phyloP scores from a whole-genome alignment of 1,140 invertebrate genomes.

The Drosophila ercepeae region DNA sequence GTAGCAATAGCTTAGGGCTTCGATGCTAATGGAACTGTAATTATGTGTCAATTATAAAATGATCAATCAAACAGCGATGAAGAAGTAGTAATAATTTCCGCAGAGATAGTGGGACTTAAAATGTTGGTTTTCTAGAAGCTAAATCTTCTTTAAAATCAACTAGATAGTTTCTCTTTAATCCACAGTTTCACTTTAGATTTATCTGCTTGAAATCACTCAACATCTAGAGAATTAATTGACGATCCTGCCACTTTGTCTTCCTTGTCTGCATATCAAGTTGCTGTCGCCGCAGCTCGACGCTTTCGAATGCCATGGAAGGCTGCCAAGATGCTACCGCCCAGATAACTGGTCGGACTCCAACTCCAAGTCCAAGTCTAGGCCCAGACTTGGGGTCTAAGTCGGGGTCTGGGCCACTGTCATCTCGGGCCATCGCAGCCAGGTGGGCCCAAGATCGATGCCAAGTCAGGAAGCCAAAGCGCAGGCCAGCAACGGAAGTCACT shows the following conservation, averaged over 20 bases:
- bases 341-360: constrained; percentile 45
- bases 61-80: constrained; percentile 59
- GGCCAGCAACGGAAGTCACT: constrained; percentile 67
- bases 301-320: constrained; percentile 45
- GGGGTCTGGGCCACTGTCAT: constrained; percentile 12
- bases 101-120: not conserved
- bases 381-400: not conserved
- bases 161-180: not conserved
- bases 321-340: constrained; percentile 35
- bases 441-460: constrained; percentile 58
- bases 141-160: not conserved
- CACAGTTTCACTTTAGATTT: constrained; percentile 9
- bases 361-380: constrained; percentile 1
- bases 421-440: constrained; percentile 46
- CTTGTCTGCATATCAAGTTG: constrained; percentile 61
- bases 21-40: constrained; percentile 52
- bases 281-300: constrained; percentile 32
- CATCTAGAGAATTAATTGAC: constrained; percentile 55
- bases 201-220: constrained; percentile 50
- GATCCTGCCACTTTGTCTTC: constrained; percentile 59
- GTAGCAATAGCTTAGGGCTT: constrained; percentile 60
- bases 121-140: not conserved
- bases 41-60: constrained; percentile 73
- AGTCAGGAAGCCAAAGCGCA: constrained; percentile 67
- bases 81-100: not conserved